Percentiles rank a stretch among this genome's conserved stretches.
Evolutionary conservation across 2,113 vertebrate species (phyloP).

Genomic region (Cottus gobio): DNA sequence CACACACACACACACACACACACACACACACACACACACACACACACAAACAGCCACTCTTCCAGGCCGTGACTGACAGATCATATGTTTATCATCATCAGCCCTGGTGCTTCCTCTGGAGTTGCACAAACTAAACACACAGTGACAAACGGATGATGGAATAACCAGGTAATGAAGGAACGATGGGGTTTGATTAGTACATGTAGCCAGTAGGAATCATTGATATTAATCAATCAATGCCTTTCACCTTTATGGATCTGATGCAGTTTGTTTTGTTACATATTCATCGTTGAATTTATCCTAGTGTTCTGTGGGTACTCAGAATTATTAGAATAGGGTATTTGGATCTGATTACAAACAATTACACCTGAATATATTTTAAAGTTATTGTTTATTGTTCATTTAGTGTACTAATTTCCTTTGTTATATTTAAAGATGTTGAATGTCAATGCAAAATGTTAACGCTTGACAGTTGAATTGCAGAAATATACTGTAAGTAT

Average conservation of each 20-base stretch:
- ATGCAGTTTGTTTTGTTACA: constrained; percentile 12
- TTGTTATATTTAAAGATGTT: background rate
- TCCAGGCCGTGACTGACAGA: constrained; percentile 71
- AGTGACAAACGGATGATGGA: constrained; percentile 34
- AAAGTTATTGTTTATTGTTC: background rate
- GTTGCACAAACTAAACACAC: constrained; percentile 38
- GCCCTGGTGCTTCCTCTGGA: constrained; percentile 50
- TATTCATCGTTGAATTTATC: background rate
- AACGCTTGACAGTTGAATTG: background rate
- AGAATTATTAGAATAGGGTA: background rate
- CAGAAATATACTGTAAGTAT: background rate
- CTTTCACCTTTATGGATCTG: constrained; percentile 15
- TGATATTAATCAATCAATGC: background rate
- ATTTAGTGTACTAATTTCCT: background rate
- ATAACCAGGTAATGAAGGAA: constrained; percentile 43
- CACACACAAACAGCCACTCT: constrained; percentile 22
- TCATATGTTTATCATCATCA: constrained; percentile 73
- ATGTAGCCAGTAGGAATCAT: background rate
- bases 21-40: constrained; percentile 28
- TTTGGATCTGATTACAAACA: background rate
- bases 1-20: constrained; percentile 49
- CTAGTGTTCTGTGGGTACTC: background rate
- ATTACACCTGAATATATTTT: background rate
- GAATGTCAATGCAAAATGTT: background rate
- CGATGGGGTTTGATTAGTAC: constrained; percentile 1